Percentiles rank a stretch among this genome's conserved stretches.
phyloP scores from a whole-genome alignment of 2,113 vertebrate genomes.

The Boleophthalmus pectinirostris region DNA sequence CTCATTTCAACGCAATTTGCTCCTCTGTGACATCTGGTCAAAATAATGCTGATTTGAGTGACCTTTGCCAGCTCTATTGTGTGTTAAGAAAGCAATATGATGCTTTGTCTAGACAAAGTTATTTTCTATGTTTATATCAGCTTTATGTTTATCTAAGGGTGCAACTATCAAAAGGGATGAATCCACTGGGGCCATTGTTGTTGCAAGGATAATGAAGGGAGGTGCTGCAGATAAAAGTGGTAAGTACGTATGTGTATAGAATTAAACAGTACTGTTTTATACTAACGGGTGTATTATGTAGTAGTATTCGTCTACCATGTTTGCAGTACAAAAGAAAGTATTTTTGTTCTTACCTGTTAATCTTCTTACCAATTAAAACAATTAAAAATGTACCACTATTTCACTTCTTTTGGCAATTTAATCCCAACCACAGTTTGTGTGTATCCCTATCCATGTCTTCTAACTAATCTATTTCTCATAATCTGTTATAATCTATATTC shows the following conservation, averaged over 20 bases:
- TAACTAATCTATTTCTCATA: not conserved
- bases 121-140: not conserved
- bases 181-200: conserved; percentile 83
- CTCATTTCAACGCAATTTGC: conserved; percentile 62
- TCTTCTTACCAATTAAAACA: not conserved
- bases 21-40: conserved; percentile 62
- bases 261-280: not conserved
- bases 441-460: not conserved
- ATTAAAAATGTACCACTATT: not conserved
- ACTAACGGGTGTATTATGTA: not conserved
- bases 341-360: no score
- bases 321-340: no score
- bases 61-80: conserved; percentile 52
- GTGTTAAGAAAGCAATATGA: conserved; percentile 47
- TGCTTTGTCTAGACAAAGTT: conserved; percentile 31
- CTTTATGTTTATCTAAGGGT: conserved; percentile 72
- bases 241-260: conserved; percentile 44
- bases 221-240: conserved; percentile 91
- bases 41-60: conserved; percentile 59
- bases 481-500: not conserved
- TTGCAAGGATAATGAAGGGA: conserved; percentile 91
- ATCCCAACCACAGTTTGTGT: no score
- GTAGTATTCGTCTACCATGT: no score
- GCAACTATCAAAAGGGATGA: conserved; percentile 90
- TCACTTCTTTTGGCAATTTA: not conserved